A percentile compares a stretch with the other conserved stretches of the same genome.
These are phyloP conservation scores for Acanthopleura granulata DNA, from an alignment of 2,888 invertebrate species.

Conservation along the genomic window DNA sequence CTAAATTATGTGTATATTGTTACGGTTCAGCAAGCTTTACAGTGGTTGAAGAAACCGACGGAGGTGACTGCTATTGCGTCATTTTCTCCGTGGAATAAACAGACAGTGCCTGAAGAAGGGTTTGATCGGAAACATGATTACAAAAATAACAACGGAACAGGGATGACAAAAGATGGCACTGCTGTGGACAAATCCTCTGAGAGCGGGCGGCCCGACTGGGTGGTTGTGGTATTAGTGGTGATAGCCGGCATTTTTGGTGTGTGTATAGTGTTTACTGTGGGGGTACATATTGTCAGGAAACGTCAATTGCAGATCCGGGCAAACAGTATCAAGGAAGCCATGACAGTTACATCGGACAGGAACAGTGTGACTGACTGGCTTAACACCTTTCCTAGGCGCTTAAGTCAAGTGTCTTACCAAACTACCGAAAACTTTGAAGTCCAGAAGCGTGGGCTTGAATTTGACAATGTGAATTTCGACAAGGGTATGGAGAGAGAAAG, in stretches of 20 bases:
- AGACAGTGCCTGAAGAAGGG: neutral
- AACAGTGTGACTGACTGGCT: conserved; percentile 15
- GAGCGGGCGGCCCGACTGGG: neutral
- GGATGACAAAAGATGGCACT: neutral
- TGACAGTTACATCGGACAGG: neutral
- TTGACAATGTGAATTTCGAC: neutral
- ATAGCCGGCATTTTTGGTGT: neutral
- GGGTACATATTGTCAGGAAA: neutral
- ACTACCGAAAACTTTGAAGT: neutral
- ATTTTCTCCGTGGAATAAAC: conserved; percentile 14
- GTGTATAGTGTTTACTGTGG: neutral
- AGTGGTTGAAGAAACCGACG: conserved; percentile 28
- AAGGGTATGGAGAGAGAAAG: neutral
- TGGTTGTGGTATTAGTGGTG: neutral
- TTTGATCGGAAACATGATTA: neutral
- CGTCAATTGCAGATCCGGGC: neutral
- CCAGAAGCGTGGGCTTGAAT: neutral
- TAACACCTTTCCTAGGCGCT: neutral
- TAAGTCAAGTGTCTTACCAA: neutral
- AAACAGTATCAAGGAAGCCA: neutral
- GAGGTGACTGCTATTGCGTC: neutral
- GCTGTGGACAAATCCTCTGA: neutral
- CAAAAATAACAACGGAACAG: no score
- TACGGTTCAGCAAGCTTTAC: conserved; percentile 22
- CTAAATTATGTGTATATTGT: conserved; percentile 28